Evolutionary conservation across 35 echinoderm and acorn worm species (phyloP), one percentile per base, ranked within the genome.

Genomic region (Ophioderma brevispina): DNA sequence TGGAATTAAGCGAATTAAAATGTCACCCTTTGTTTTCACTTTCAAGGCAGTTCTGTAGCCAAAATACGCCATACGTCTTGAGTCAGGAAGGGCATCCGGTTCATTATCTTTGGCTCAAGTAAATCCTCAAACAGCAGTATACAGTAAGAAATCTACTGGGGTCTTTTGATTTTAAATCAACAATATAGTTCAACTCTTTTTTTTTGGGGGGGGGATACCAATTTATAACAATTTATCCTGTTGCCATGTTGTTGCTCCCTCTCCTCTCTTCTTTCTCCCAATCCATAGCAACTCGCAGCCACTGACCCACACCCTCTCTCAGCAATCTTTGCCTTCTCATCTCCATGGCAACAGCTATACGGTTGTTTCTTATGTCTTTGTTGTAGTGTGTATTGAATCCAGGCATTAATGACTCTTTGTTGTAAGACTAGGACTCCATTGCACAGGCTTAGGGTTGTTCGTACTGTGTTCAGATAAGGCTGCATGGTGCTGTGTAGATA

Each of bases 391-490:
- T 99, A 93, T 1, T 41, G 32, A 34, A 84, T 19, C 97, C 97
- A 99, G 0, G 93, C 94, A 37, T 49, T 35, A n/a, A 99, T 14
- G 18, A 85, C 90, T 64, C 84, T 94, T 32, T 81, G 78, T 76
- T 99, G 97, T 14, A 99, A 87, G 0, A 92, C 91, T 49, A 99
- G n/a, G 39, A 55, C 93, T 95, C 97, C 97, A 99, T 25, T 95
- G 94, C 97, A 99, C 0, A 99, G 85, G 13, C 93, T 87, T 33
- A 93, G 87, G 36, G 46, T 77, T 1, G 97, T 93, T 46, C 95
- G n/a, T 89, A 17, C 78, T 35, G 0, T 95, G 82, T 56, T 43
- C 39, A 25, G 1, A 14, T 52, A 84, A 23, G 56, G 39, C 82
- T 52, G 39, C 50, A 56, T 52, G 39, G 30, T 35, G 39, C 50